These are phyloP conservation scores for Oligia latruncula DNA, from an alignment of 2,888 invertebrate species.

Conservation along the genomic window DNA sequence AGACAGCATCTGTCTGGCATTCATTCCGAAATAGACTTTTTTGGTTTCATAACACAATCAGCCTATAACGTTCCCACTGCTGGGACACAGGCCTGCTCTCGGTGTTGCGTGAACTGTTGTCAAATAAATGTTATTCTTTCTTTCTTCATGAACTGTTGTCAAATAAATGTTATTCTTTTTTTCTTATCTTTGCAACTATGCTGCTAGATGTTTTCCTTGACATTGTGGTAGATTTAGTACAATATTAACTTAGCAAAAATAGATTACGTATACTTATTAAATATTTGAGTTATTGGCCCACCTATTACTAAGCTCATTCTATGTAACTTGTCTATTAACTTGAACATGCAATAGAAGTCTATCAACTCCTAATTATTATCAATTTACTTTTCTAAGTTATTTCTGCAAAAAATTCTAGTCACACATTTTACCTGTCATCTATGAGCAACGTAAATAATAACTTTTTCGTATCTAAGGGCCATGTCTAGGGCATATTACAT, in stretches of 20 bases:
- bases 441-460: constrained; percentile 23
- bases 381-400: constrained; percentile 37
- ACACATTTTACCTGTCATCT: constrained; percentile 23
- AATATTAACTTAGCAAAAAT: background rate
- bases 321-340: background rate
- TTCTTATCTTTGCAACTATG: background rate
- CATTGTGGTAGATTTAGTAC: background rate
- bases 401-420: constrained; percentile 39
- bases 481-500: constrained; percentile 7
- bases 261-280: background rate
- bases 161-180: background rate
- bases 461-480: constrained; percentile 21
- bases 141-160: background rate
- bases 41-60: too few species aligned
- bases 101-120: background rate
- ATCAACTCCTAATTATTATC: constrained; percentile 29
- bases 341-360: constrained; percentile 5
- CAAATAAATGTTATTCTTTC: background rate
- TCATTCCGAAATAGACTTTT: too few species aligned
- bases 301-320: background rate
- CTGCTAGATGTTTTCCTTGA: background rate
- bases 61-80: too few species aligned
- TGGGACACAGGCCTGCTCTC: too few species aligned
- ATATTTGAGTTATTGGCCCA: background rate
- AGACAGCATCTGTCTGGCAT: background rate